Percentiles rank a stretch among this genome's conserved stretches.
Evolutionary conservation across 2,888 invertebrate species (phyloP).

Genomic region (Athalia circularis): DNA sequence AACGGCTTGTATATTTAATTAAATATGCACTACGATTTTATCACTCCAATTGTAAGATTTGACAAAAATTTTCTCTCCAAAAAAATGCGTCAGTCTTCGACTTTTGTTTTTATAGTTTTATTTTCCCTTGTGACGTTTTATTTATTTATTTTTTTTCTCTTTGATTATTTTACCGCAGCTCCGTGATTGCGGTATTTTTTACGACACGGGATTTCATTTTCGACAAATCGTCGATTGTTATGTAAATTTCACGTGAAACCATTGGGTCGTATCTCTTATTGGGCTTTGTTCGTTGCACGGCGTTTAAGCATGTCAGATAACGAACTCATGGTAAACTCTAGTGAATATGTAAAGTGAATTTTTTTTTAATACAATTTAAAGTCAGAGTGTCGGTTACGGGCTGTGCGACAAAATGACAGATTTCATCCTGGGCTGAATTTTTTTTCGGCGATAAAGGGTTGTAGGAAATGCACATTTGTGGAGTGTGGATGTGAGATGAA

Average conservation of each 20-base stretch:
- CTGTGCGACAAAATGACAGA: no score
- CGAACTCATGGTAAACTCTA: not conserved
- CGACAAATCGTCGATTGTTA: conserved; percentile 57
- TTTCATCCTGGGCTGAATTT: no score
- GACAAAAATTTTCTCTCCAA: no score
- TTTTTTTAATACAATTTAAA: not conserved
- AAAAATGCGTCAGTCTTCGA: no score
- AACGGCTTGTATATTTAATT: no score
- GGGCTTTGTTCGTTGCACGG: conserved; percentile 5
- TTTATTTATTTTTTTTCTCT: not conserved
- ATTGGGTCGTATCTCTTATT: conserved; percentile 35
- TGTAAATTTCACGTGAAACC: conserved; percentile 52
- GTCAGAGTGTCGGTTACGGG: not conserved
- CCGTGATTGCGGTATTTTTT: conserved; percentile 33
- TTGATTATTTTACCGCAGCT: not conserved
- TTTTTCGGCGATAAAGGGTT: no score
- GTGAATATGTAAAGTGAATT: not conserved
- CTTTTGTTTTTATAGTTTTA: not conserved
- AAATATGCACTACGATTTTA: no score
- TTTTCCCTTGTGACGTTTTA: not conserved
- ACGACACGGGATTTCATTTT: conserved; percentile 51
- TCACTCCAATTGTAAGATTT: no score
- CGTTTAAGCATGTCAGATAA: conserved; percentile 13
- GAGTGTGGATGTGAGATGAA: no score
- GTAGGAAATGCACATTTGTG: no score